These are phyloP conservation scores for Hydrozoanthus gracilis DNA, from an alignment of 92 coral and sea anemone genomes.

Conservation along the genomic window DNA sequence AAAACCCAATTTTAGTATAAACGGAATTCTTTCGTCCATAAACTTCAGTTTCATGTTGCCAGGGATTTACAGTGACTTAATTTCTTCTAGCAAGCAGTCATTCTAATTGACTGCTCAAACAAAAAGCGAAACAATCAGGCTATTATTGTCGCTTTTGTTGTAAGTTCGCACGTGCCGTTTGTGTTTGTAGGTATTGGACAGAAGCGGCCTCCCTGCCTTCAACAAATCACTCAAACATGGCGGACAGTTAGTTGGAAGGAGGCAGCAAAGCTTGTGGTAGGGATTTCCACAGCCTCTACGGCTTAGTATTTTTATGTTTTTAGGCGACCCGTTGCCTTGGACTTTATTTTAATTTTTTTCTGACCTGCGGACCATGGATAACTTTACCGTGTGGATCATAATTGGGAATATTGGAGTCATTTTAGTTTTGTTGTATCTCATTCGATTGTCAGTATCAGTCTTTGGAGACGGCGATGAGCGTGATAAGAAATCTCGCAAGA, in stretches of 20 bases:
- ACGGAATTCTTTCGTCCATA: not conserved
- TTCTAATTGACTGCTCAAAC: constrained; percentile 44
- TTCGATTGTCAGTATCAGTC: constrained; percentile 41
- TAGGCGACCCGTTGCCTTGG: not conserved
- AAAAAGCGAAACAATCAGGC: constrained; percentile 30
- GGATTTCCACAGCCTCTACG: constrained; percentile 35
- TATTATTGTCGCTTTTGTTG: constrained; percentile 27
- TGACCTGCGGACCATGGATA: constrained; percentile 29
- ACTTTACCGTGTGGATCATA: constrained; percentile 10
- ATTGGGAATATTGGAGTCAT: constrained; percentile 43
- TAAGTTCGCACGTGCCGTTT: constrained; percentile 29
- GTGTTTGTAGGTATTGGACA: not conserved
- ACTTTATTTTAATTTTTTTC: not conserved
- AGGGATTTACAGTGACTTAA: not conserved
- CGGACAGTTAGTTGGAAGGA: constrained; percentile 20
- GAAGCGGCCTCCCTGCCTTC: not conserved
- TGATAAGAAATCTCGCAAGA: constrained; percentile 27
- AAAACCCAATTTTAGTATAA: not conserved
- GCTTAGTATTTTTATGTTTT: constrained; percentile 4
- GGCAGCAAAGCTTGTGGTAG: not conserved
- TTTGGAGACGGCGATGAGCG: constrained; percentile 19
- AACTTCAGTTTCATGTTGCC: not conserved
- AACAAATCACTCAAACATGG: constrained; percentile 23
- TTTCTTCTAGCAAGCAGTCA: constrained; percentile 1
- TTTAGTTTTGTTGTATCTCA: constrained; percentile 40